These are phyloP conservation scores for Monodelphis domestica DNA, from an alignment of 2,797 vertebrate genomes.

Conservation along the genomic window DNA sequence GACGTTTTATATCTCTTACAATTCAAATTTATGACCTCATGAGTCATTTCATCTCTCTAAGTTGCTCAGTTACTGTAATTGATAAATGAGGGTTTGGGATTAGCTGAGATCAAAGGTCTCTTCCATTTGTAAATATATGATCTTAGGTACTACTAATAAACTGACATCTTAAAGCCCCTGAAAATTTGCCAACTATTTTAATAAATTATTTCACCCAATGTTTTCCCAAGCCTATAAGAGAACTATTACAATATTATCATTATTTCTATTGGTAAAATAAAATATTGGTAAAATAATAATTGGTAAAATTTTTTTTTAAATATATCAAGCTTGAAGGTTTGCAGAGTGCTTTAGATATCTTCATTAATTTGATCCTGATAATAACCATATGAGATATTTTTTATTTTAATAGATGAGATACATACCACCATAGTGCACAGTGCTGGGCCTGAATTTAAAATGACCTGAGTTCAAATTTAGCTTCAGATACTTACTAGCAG, in stretches of 20 bases:
- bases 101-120: too few relatives aligned
- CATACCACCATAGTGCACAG: neutral
- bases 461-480: neutral
- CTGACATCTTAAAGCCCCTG: neutral
- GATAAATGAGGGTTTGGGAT: too few relatives aligned
- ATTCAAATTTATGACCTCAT: neutral
- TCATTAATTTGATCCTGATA: neutral
- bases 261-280: neutral
- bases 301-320: too few relatives aligned
- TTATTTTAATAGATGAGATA: neutral
- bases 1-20: neutral
- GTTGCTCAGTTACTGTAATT: neutral
- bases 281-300: neutral
- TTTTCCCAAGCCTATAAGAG: neutral
- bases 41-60: neutral
- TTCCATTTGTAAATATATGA: too few relatives aligned
- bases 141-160: neutral
- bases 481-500: neutral
- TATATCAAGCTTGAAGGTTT: neutral
- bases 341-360: neutral
- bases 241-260: neutral
- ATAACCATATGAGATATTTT: neutral
- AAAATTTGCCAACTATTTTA: neutral
- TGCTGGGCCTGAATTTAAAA: neutral
- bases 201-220: neutral